Evolutionary conservation across 2,797 vertebrate species (phyloP).

Genomic region (Anguilla marmorata): DNA sequence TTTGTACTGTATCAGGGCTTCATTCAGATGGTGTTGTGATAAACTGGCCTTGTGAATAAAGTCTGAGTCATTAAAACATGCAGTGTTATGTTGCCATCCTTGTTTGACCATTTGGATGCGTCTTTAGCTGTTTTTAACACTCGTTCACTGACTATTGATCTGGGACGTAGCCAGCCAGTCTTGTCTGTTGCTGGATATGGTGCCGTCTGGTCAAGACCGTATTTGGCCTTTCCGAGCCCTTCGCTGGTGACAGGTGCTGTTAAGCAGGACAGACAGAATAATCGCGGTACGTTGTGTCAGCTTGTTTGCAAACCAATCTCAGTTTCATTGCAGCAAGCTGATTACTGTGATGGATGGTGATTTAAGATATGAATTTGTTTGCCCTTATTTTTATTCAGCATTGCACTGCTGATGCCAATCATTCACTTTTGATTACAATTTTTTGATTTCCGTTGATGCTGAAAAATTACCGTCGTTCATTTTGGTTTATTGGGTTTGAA

Average conservation of each 20-base stretch:
- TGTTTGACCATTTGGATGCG: background rate
- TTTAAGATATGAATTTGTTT: background rate
- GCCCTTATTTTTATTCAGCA: background rate
- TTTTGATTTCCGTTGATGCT: background rate
- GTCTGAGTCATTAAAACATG: background rate
- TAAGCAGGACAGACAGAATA: background rate
- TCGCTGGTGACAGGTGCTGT: background rate
- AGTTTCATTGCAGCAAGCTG: background rate
- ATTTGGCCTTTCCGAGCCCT: background rate
- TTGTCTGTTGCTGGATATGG: background rate
- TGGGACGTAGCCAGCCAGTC: background rate
- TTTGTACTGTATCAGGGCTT: background rate
- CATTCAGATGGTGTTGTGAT: background rate
- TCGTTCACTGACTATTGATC: background rate
- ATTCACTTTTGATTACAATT: background rate
- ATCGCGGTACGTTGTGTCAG: background rate
- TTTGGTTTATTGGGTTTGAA: background rate
- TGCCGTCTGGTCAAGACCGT: background rate
- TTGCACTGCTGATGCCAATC: background rate
- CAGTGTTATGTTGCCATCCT: background rate
- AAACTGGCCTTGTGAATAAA: background rate
- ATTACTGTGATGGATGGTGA: background rate
- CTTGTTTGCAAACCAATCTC: background rate
- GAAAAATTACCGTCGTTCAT: background rate
- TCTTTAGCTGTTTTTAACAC: background rate